These are phyloP conservation scores for Eurytemora carolleeae DNA, from an alignment of 1,140 invertebrate genomes.

Conservation along the genomic window DNA sequence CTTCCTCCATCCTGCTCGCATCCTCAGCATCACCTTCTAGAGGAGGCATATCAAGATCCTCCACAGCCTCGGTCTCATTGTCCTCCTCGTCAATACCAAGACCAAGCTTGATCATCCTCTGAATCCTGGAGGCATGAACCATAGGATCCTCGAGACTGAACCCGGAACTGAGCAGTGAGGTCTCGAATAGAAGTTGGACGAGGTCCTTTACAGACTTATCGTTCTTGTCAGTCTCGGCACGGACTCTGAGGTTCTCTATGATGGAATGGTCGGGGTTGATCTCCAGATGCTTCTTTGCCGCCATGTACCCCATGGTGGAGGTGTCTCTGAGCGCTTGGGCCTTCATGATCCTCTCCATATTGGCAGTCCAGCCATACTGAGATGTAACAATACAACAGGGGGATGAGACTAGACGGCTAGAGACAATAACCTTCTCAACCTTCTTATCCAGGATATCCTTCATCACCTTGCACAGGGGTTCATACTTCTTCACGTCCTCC, in stretches of 20 bases:
- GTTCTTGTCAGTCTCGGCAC: conserved; percentile 34
- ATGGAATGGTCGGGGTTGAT: conserved; percentile 40
- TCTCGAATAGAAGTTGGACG: conserved; percentile 25
- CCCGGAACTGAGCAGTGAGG: conserved; percentile 36
- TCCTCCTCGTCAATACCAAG: conserved; percentile 87
- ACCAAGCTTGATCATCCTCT: conserved; percentile 85
- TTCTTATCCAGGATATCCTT: background rate
- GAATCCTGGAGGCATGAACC: conserved; percentile 32
- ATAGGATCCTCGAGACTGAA: conserved; percentile 68
- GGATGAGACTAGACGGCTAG: background rate
- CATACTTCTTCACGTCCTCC: background rate
- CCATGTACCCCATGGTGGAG: conserved; percentile 39
- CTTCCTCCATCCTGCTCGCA: conserved; percentile 92
- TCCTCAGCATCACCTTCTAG: conserved; percentile 70
- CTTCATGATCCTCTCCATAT: conserved; percentile 44
- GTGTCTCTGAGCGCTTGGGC: conserved; percentile 35
- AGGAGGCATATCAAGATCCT: conserved; percentile 52
- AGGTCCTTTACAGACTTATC: conserved; percentile 33
- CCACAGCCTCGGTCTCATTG: conserved; percentile 33
- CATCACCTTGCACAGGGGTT: background rate
- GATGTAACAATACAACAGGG: conserved; percentile 34
- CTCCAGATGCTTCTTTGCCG: conserved; percentile 37
- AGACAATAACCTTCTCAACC: background rate
- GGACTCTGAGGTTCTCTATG: conserved; percentile 34
- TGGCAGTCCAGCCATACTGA: conserved; percentile 41